These are phyloP conservation scores for Leptodactylus fuscus DNA, from an alignment of 2,113 vertebrate genomes.

Conservation along the genomic window DNA sequence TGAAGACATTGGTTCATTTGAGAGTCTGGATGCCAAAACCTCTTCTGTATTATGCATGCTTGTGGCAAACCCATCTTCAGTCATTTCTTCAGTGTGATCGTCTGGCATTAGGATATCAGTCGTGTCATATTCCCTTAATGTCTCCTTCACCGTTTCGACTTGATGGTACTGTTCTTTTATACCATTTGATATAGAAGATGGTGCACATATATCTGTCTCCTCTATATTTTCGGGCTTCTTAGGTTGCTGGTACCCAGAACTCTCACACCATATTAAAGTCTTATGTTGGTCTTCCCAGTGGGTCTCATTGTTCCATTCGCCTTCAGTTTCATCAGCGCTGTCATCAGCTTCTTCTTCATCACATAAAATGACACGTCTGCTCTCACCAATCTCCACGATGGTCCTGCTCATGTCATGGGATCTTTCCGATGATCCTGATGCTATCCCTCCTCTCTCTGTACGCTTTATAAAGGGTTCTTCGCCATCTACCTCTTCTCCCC, in stretches of 20 bases:
- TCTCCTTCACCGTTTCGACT: background rate
- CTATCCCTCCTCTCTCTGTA: background rate
- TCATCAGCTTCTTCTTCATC: conserved; percentile 48
- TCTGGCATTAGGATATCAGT: conserved; percentile 33
- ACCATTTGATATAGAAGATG: background rate
- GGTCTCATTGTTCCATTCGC: conserved; percentile 28
- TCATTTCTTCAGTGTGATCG: background rate
- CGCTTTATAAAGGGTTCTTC: conserved; percentile 10
- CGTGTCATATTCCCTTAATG: conserved; percentile 21
- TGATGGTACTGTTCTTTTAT: background rate
- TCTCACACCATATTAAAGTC: conserved; percentile 47
- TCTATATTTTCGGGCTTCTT: background rate
- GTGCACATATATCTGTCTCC: background rate
- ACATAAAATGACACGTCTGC: conserved; percentile 42
- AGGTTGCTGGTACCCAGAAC: conserved; percentile 41
- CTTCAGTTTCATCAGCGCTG: conserved; percentile 38
- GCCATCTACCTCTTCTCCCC: background rate
- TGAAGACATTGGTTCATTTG: conserved; percentile 15
- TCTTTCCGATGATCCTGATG: conserved; percentile 60
- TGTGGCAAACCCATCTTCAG: background rate
- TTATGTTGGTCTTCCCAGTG: conserved; percentile 40
- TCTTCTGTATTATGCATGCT: conserved; percentile 13
- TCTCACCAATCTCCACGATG: conserved; percentile 24
- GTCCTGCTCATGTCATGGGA: conserved; percentile 57
- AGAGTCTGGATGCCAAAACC: background rate